Evolutionary conservation across 2,797 vertebrate species (phyloP).

Genomic region (Microctenopoma stevenorrisi): DNA sequence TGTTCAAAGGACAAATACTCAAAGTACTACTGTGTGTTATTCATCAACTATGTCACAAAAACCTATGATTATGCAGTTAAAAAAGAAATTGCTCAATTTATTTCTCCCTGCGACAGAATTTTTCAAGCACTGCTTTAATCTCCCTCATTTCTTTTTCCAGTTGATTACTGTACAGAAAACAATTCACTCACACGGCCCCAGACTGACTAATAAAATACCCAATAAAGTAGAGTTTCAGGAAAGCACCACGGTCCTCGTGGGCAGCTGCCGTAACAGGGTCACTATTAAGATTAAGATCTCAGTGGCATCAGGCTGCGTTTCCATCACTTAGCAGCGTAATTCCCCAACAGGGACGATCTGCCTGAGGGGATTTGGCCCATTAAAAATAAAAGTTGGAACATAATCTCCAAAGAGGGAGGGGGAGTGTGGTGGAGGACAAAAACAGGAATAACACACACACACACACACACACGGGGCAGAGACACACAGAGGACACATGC

Average conservation of each 20-base stretch:
- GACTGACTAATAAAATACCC: constrained; percentile 30
- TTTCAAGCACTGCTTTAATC: background rate
- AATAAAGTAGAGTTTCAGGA: constrained; percentile 22
- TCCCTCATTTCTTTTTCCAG: constrained; percentile 3
- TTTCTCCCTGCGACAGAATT: background rate
- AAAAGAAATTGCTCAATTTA: background rate
- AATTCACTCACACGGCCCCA: background rate
- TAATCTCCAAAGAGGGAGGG: constrained; percentile 49
- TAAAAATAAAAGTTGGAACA: constrained; percentile 41
- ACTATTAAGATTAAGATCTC: constrained; percentile 49
- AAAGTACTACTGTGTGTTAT: background rate
- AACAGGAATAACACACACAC: constrained; percentile 18
- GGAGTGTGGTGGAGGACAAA: constrained; percentile 30
- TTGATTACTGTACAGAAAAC: background rate
- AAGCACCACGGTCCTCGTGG: constrained; percentile 19
- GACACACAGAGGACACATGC: constrained; percentile 14
- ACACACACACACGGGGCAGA: background rate
- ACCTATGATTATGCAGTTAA: background rate
- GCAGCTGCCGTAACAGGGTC: constrained; percentile 43
- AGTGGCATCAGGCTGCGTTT: constrained; percentile 35
- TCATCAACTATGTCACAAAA: background rate
- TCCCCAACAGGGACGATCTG: constrained; percentile 63
- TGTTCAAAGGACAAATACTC: too few species aligned
- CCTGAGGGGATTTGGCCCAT: constrained; percentile 59
- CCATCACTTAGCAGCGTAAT: constrained; percentile 62